Base-by-base conservation (phyloP, 2,113 vertebrate genomes). In the Athene noctua region DNA sequence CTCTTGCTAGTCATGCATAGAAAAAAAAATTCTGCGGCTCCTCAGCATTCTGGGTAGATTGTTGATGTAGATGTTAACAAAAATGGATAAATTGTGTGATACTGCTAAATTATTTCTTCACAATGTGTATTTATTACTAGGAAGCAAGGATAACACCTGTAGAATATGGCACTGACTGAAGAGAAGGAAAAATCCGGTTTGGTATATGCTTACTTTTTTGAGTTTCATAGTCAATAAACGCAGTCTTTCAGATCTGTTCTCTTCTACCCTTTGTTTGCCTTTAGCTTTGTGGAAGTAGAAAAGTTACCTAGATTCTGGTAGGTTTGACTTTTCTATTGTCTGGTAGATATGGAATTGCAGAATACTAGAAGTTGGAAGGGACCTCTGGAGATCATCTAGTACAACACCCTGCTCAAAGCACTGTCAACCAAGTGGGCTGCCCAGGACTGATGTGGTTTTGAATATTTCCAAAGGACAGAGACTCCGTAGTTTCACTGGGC, bases 121-220 rank as follows among this genome's bases (percentile, higher is more conserved):
- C 20, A 22, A 44, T 92, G 30, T 97, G 46, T 87, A 17, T 97
- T 96, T 73, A 23, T 93, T 97, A 55, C 72, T 97, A 99, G 99
- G 99, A 38, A 99, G 99, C 98, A 99, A 99, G 97, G 99, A 99
- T 88, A 99, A 99, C 95, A 99, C 99, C 75, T 99, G 99, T 75
- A 98, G 98, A 95, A 99, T 99, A 97, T 99, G 99, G 99, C 98
- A 95, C 72, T 99, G 98, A 99, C n/a, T 25, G 87, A 95, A 87
- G 90, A 85, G n/a, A 63, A 92, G 29, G 42, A 40, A 77, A 20
- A 77, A 82, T 63, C 51, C 66, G 26, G 54, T 66, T 46, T 52
- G 34, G 47, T 47, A 38, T 55, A 15, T 47, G 34, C 13, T 61
- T 79, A 25, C 67, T 73, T 32, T 32, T 52, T 18, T 26, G 77